A percentile compares a stretch with the other conserved stretches of the same genome.
Evolutionary conservation across 1,140 invertebrate species (phyloP).

Genomic region (Brachionus koreanus): DNA sequence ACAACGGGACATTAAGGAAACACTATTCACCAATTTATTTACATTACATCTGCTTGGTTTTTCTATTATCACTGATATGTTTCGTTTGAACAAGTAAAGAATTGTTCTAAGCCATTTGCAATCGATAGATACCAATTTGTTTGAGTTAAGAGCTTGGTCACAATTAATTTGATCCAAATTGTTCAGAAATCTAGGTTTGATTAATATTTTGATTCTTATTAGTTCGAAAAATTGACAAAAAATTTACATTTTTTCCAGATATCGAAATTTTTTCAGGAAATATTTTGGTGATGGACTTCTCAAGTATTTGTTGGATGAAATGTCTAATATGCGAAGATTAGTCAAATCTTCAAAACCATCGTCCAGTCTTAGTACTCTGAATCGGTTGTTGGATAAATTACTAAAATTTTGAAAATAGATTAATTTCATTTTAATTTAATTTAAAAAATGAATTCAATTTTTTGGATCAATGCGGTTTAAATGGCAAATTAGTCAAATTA

Average conservation of each 20-base stretch:
- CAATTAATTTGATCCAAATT: constrained; percentile 30
- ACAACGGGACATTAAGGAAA: constrained; percentile 24
- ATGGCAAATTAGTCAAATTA: too few relatives aligned
- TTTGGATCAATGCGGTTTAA: too few relatives aligned
- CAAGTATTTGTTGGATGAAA: constrained; percentile 25
- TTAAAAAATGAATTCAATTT: too few relatives aligned
- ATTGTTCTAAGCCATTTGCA: constrained; percentile 37
- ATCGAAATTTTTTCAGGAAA: constrained; percentile 24
- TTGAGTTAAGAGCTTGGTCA: neutral
- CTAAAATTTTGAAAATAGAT: constrained; percentile 3
- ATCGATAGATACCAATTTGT: constrained; percentile 24
- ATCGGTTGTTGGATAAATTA: constrained; percentile 37
- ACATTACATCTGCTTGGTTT: constrained; percentile 1
- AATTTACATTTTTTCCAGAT: constrained; percentile 30
- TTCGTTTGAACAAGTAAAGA: constrained; percentile 28
- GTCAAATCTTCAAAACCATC: constrained; percentile 37
- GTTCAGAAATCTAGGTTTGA: neutral
- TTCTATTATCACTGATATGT: neutral
- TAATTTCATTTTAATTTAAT: too few relatives aligned
- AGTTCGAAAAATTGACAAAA: neutral
- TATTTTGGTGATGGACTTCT: constrained; percentile 21
- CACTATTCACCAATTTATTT: constrained; percentile 27
- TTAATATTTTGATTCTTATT: neutral
- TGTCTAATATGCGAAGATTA: neutral
- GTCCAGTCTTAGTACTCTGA: constrained; percentile 9